Evolutionary conservation across 2,888 invertebrate species (phyloP).

Genomic region (Nysson spinosus): DNA sequence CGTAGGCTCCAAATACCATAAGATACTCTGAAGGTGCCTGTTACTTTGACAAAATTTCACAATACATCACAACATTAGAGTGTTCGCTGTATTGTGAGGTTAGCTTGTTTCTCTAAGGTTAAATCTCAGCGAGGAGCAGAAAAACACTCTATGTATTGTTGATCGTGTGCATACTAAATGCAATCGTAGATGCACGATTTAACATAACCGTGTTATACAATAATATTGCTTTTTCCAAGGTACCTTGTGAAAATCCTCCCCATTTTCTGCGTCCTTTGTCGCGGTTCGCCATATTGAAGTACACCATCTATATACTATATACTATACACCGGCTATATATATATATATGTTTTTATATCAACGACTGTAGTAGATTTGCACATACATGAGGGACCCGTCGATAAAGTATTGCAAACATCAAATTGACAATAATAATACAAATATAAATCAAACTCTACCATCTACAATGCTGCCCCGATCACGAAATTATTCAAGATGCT

Average conservation of each 20-base stretch:
- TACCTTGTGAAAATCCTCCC: constrained; percentile 77
- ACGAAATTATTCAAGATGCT: no score
- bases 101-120: constrained; percentile 73
- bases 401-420: no score
- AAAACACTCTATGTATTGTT: constrained; percentile 11
- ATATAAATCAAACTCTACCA: no score
- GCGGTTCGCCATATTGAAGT: constrained; percentile 77
- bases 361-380: no score
- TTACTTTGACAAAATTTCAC: constrained; percentile 32
- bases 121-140: constrained; percentile 39
- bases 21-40: constrained; percentile 17
- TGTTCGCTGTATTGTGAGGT: constrained; percentile 66
- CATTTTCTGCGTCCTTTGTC: constrained; percentile 78
- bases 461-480: no score
- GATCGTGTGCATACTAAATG: constrained; percentile 18
- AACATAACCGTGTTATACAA: constrained; percentile 22
- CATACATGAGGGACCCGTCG: no score
- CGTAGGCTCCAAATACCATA: constrained; percentile 19
- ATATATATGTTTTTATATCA: no score
- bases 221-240: constrained; percentile 41
- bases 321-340: no score
- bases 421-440: no score
- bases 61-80: constrained; percentile 40
- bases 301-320: constrained; percentile 55
- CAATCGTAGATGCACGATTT: constrained; percentile 12